These are phyloP conservation scores for Hemicordylus capensis DNA, from an alignment of 2,113 vertebrate species.

Conservation along the genomic window DNA sequence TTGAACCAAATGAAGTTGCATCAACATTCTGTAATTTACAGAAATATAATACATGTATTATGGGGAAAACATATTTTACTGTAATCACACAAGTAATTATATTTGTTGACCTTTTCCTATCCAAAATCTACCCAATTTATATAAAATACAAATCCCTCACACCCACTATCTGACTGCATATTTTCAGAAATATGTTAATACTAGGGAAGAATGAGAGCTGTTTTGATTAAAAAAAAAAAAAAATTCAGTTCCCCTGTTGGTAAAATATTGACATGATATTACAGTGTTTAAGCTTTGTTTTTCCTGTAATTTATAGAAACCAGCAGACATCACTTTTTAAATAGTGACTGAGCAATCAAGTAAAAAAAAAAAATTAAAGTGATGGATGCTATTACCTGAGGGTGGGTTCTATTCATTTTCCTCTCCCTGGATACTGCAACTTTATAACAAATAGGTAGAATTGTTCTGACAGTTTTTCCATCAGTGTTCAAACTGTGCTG, in stretches of 20 bases:
- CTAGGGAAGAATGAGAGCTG: neutral
- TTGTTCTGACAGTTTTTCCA: neutral
- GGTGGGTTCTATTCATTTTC: slow-evolving; percentile 68
- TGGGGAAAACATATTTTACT: neutral
- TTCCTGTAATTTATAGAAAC: neutral
- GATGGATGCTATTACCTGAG: slow-evolving; percentile 60
- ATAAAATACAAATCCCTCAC: neutral
- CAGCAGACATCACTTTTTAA: neutral
- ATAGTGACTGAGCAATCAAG: neutral
- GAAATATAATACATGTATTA: slow-evolving; percentile 6
- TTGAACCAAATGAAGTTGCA: slow-evolving; percentile 38
- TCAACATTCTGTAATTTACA: slow-evolving; percentile 53
- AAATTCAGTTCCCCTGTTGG: neutral
- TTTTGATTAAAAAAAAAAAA: no score
- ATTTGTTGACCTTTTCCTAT: neutral
- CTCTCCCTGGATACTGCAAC: fast-evolving
- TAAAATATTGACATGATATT: neutral
- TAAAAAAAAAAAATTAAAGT: neutral
- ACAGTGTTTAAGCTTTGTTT: fast-evolving
- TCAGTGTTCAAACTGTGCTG: neutral
- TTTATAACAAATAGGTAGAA: neutral
- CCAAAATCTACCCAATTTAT: neutral
- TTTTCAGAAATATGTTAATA: neutral
- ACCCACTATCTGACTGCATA: neutral
- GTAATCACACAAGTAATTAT: neutral